Evolutionary conservation across 2,888 invertebrate genomes (phyloP), one percentile per base, ranked within the genome.

Genomic region (Cerceris rybyensis): DNA sequence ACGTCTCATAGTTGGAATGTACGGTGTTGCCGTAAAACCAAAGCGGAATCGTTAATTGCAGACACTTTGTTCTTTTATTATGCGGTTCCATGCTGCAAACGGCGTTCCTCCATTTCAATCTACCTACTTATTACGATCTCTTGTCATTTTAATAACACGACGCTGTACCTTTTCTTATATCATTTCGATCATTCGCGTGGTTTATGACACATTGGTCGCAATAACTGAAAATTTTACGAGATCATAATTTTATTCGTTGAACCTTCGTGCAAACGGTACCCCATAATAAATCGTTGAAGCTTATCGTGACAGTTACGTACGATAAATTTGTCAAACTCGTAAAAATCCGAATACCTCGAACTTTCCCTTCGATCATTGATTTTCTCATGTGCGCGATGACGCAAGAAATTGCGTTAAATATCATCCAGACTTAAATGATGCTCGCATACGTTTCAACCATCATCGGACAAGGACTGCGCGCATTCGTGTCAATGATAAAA

Each of bases 401-500:
- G 63, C 16, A 39, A 42, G n/a, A 59, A 42, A 55, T 55, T 28
- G 13, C 13, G 28, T 16, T 13, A 13, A 64, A 49, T 9, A 64
- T 49, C n/a, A 41, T 17, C 6, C 28, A 6, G 11, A 8, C 13
- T 57, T 14, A 14, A 14, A 41, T 39, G 42, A 14, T 42, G 52
- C 41, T 17, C 50, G 28, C 5, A 49, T 58, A 64, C 57, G 64
- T 64, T 64, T 58, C 46, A 57, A 57, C 17, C 42, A 14, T 60
- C 58, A 14, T 28, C 16, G 42, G 13, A 28, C 46, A 52, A 67
- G 72, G 54, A 64, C 54, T 43, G 41, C 57, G 60, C 49, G 28
- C 64, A 74, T 79, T 74, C 58, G 74, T 78, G 79, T 76, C 75
- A 78, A 78, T 68, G 79, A 75, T 81, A 78, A 81, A 70, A 59